Base-by-base conservation (phyloP, 92 coral and sea anemone genomes). In the Palythoa grandiflora region DNA sequence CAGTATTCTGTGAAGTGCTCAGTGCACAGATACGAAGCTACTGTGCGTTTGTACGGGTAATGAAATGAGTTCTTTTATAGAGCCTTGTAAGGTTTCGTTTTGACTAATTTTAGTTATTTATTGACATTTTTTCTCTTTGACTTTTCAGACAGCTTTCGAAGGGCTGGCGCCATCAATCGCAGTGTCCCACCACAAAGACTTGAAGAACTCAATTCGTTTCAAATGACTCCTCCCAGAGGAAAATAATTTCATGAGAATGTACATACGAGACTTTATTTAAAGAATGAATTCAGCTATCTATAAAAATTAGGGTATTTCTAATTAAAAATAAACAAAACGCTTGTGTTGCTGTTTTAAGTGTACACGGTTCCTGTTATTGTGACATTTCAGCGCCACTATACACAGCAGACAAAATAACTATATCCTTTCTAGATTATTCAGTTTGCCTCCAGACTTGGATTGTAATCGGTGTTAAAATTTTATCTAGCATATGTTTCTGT, bases 251-350 rank as follows among this genome's bases (percentile, higher is more conserved):
- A 4, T 28, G 66, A 6, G 74, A 66, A 12, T 81, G 74, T 81
- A 70, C 60, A 80, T 77, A 77, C 20, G 50, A 77, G 83, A 54
- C 83, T 65, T 21, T 63, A 80, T 80, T 80, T 63, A 65, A 63
- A 65, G 53, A 66, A 66, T 39, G 63, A 65, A 81, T 13, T 66
- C 17, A 28, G 36, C 50, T 39, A 68, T 39, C 63, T 54, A 68
- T 28, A 28, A 28, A 68, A 66, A 61, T 44, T 44, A 44, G 5
- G 66, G 37, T 63, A 50, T 80, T 80, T 80, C 85, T 80, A 65
- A 48, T 68, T 70, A 80, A 79, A 80, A 48, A 80, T 28, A 21
- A 44, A 44, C 66, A 51, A 68, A 20, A 8, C 54, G 59, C n/a
- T 40, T 59, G 7, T 35, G 40, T 70, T 36, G 35, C 5, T n/a